Evolutionary conservation across 1,140 invertebrate genomes (phyloP), one percentile per base, ranked within the genome.

Genomic region (Drosophila cardini): DNA sequence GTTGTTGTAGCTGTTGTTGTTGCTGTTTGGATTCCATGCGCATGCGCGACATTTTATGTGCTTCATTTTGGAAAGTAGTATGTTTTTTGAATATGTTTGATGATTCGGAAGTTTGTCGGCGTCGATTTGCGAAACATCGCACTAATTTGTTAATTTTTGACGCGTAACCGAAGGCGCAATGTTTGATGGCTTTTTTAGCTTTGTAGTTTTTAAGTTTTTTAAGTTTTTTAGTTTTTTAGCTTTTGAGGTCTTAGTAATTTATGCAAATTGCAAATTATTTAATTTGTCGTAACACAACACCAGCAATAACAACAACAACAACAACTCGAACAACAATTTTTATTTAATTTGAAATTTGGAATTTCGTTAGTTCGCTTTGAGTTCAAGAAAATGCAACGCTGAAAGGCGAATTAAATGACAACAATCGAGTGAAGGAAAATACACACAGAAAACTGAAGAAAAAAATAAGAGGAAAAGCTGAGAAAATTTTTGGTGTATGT

Each of bases 131-230:
- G 76, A 87, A 87, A 87, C 76, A 83, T 89, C 79, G 83, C 80
- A 87, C 84, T 87, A 89, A 87, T 89, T 87, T 87, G 83, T 87
- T 87, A 78, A 89, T 83, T 87, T 26, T 82, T 52, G 76, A 80
- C 84, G 84, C 84, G 77, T 89, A 87, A 72, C 84, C 76, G 45
- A 78, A 50, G 80, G 80, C 73, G 72, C 76, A 87, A 83, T 86
- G 75, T 78, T 86, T 86, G 85, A 86, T 87, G 83, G 58, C 9
- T 53, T 32, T 52, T 34, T 50, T 62, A 21, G 21, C 3, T 21
- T 21, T 21, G 4, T 26, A 26, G 21, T 5, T 26, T 26, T 26
- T 26, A 4, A 26, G 21, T 5, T 40, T 38, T 30, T 3, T n/a
- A n/a, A n/a, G 21, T 21, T 21, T 21, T 21, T 26, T 26, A 26